A percentile compares a stretch with the other conserved stretches of the same genome.
Conservation (phyloP, 2,797 vertebrate species). For the Micromesistius poutassou region DNA sequence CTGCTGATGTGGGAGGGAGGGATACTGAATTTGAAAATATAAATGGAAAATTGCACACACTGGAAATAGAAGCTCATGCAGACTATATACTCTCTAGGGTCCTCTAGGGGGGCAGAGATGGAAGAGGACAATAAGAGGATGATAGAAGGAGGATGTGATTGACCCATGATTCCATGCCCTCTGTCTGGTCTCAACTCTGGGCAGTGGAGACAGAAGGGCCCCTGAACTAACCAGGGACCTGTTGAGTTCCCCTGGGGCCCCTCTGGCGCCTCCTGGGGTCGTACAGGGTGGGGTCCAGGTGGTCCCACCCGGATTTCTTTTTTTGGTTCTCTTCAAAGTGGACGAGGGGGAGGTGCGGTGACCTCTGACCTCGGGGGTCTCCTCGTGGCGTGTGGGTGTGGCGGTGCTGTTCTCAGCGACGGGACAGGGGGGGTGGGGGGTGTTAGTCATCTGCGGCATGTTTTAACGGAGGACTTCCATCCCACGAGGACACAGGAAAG, state of each 20-base stretch:
- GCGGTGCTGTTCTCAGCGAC: slow-evolving; percentile 14
- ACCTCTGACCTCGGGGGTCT: not conserved
- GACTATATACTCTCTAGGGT: not conserved
- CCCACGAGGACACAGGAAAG: slow-evolving; percentile 62
- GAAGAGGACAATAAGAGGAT: not conserved
- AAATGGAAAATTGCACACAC: not conserved
- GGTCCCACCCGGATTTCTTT: not conserved
- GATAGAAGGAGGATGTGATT: not conserved
- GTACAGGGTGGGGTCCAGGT: not conserved
- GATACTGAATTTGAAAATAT: not conserved
- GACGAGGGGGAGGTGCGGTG: not conserved
- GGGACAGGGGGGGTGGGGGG: too few species aligned
- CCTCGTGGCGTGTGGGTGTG: slow-evolving; percentile 23
- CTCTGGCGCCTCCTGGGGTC: not conserved
- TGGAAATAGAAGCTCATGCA: not conserved
- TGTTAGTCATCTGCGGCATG: slow-evolving; percentile 62
- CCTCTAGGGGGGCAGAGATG: not conserved
- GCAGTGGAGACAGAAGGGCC: not conserved
- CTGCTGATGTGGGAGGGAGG: not conserved
- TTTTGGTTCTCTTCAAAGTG: not conserved
- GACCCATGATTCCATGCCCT: not conserved
- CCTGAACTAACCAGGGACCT: not conserved
- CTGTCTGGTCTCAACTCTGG: not conserved
- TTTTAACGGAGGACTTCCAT: slow-evolving; percentile 72
- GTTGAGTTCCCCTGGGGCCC: not conserved